phyloP scores from a whole-genome alignment of 1,140 invertebrate species.

The Reticulitermes speratus region DNA sequence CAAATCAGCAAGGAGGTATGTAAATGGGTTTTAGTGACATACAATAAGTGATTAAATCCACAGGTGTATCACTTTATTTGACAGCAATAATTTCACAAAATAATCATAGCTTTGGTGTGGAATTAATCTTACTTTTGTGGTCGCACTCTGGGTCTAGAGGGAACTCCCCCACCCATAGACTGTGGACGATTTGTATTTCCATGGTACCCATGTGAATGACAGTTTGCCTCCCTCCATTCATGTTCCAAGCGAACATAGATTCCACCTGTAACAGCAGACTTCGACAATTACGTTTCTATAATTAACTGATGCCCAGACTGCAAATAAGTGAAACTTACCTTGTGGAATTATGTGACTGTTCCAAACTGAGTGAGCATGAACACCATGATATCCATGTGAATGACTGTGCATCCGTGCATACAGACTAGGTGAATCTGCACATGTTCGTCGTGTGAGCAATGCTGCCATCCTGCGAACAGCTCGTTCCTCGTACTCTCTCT shows the following conservation, averaged over 20 bases:
- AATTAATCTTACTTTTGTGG: background rate
- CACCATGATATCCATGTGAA: conserved; percentile 43
- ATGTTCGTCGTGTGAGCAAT: conserved; percentile 55
- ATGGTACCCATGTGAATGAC: conserved; percentile 19
- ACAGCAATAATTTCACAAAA: too few species aligned
- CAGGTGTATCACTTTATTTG: too few species aligned
- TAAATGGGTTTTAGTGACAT: too few species aligned
- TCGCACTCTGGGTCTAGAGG: background rate
- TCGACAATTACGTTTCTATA: too few species aligned
- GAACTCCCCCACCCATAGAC: background rate
- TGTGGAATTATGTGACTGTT: conserved; percentile 34
- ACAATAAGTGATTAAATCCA: too few species aligned
- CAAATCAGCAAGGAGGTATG: too few species aligned
- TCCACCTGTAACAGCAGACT: conserved; percentile 54
- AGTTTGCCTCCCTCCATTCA: conserved; percentile 62
- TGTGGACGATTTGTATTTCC: background rate
- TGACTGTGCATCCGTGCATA: background rate
- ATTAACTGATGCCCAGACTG: too few species aligned
- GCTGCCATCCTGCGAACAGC: conserved; percentile 65
- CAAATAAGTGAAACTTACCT: conserved; percentile 28
- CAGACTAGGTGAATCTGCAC: conserved; percentile 35
- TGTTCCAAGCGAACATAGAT: conserved; percentile 67
- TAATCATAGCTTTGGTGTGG: too few species aligned
- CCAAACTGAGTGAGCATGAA: conserved; percentile 25
- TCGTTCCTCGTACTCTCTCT: conserved; percentile 76